These are phyloP conservation scores for Merodon equestris DNA, from an alignment of 2,888 invertebrate genomes.

Conservation along the genomic window DNA sequence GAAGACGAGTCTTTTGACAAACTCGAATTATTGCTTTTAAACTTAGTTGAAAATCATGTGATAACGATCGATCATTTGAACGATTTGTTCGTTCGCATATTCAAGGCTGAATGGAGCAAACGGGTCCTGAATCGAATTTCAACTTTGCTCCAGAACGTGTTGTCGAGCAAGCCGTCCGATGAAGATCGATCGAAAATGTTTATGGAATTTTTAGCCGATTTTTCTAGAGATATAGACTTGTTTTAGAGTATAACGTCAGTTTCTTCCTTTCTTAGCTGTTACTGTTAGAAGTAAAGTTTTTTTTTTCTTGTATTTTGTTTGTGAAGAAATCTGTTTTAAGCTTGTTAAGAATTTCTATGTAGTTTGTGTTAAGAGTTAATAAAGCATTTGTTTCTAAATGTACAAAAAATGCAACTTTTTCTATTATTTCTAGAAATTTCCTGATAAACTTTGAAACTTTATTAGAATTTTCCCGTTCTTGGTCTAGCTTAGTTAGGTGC, in stretches of 20 bases:
- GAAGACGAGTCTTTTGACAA: slow-evolving; percentile 77
- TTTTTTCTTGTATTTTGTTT: slow-evolving; percentile 11
- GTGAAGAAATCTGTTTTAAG: slow-evolving; percentile 12
- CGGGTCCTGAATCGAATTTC: slow-evolving; percentile 73
- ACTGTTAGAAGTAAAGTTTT: slow-evolving; percentile 5
- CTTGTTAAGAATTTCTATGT: slow-evolving; percentile 11
- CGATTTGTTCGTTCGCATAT: slow-evolving; percentile 84
- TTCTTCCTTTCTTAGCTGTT: not conserved
- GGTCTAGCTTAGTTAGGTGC: too few relatives aligned
- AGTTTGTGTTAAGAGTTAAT: slow-evolving; percentile 45
- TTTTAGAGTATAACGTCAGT: slow-evolving; percentile 70
- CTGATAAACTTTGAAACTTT: too few relatives aligned
- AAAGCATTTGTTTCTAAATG: slow-evolving; percentile 33
- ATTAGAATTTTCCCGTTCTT: too few relatives aligned
- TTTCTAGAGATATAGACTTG: slow-evolving; percentile 76
- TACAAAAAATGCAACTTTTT: too few relatives aligned
- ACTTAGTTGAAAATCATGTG: slow-evolving; percentile 81
- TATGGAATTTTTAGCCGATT: slow-evolving; percentile 78
- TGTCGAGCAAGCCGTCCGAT: slow-evolving; percentile 54
- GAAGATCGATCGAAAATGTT: slow-evolving; percentile 76
- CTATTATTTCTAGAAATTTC: too few relatives aligned
- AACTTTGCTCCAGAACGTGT: slow-evolving; percentile 71
- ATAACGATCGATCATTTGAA: slow-evolving; percentile 83
- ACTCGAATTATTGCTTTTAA: slow-evolving; percentile 79
- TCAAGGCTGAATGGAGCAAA: slow-evolving; percentile 84